These are phyloP conservation scores for Passer montanus DNA, from an alignment of 2,113 vertebrate species.

Conservation along the genomic window DNA sequence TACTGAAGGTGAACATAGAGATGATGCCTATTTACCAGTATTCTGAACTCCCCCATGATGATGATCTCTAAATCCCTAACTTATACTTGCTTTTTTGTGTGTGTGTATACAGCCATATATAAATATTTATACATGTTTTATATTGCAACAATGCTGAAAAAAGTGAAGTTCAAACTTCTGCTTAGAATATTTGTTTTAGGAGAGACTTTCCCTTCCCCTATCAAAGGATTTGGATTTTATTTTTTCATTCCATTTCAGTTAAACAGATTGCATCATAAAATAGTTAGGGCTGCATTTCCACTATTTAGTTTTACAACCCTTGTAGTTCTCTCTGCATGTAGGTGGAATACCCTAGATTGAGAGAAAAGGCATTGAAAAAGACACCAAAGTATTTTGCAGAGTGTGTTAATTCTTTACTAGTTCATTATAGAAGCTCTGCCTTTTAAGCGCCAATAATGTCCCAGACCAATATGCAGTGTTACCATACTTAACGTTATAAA, in stretches of 20 bases:
- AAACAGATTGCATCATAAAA: neutral
- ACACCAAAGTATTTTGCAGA: neutral
- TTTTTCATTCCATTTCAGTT: neutral
- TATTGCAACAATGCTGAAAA: neutral
- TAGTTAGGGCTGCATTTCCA: neutral
- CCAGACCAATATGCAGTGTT: neutral
- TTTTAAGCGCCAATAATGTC: neutral
- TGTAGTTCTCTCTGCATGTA: neutral
- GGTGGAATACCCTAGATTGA: neutral
- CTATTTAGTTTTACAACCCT: neutral
- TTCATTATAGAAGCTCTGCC: neutral
- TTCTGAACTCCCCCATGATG: neutral
- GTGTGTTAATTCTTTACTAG: neutral
- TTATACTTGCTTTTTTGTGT: neutral
- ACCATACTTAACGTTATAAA: neutral
- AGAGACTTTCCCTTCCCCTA: neutral
- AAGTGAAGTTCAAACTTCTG: neutral
- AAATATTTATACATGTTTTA: neutral
- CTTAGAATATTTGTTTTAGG: neutral
- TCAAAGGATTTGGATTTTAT: neutral
- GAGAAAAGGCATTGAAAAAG: neutral
- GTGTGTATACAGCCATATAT: fast-evolving
- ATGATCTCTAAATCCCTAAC: neutral
- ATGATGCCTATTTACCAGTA: neutral
- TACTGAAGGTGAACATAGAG: neutral